Base-by-base conservation (phyloP, 2,888 invertebrate species). In the Leptinotarsa tumamoca region DNA sequence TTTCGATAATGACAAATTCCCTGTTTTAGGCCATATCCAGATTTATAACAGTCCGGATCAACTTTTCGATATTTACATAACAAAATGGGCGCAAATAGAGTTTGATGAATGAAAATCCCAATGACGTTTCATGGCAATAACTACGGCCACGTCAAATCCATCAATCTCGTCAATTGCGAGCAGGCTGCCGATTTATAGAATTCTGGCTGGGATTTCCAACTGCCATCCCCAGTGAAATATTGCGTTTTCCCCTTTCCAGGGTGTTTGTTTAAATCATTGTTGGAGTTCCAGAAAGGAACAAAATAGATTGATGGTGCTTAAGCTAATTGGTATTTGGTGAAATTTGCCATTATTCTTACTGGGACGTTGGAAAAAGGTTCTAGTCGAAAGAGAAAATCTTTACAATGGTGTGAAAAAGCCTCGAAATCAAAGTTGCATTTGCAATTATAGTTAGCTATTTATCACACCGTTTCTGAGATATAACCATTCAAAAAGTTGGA, bases 71-170 rank as follows among this genome's bases (percentile, higher is more conserved):
- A 77, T 77, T 80, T 78, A 71, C 78, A 75, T 78, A 75, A 73
- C 72, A 75, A 77, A 76, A 79, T 75, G 76, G 68, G 74, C 75
- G 67, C 75, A 74, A 74, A 79, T 74, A 67, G 71, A 75, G 72
- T 74, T 77, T 78, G 80, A 80, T 77, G 78, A 77, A 80, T 80
- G 76, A 78, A 78, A 80, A 77, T 78, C 77, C 77, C 76, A 58
- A 70, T 74, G 78, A 79, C 80, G 74, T 78, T 75, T 78, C 69
- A 73, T 75, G 67, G 72, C 66, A 71, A 69, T 71, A 74, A 63
- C 63, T 33, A 63, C 63, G 43, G 17, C 63, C 63, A 73, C 68
- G 76, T 73, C 79, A 72, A 73, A 78, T 79, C 76, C 72, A 79
- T 79, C 79, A 79, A 79, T 78, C 79, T 70, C 70, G 58, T 70